A percentile compares a stretch with the other conserved stretches of the same genome.
phyloP scores from a whole-genome alignment of 2,113 vertebrate species.

The Sterna hirundo region DNA sequence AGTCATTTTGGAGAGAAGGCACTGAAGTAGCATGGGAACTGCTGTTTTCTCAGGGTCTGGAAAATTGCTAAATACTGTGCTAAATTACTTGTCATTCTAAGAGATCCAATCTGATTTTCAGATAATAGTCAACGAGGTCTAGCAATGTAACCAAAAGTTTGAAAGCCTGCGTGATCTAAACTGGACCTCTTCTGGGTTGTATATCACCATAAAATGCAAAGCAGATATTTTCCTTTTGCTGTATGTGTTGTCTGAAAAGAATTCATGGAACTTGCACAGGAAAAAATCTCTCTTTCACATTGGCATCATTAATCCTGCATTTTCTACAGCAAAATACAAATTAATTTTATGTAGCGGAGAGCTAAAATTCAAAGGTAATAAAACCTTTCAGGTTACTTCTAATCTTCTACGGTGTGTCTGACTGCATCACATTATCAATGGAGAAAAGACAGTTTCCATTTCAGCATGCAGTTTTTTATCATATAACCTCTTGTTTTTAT shows the following conservation, averaged over 20 bases:
- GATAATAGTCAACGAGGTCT: not conserved
- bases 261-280: not conserved
- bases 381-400: slow-evolving; percentile 17
- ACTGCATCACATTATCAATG: not conserved
- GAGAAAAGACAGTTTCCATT: slow-evolving; percentile 15
- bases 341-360: slow-evolving; percentile 38
- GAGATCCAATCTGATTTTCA: not conserved
- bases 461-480: not conserved
- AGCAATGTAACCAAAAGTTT: not conserved
- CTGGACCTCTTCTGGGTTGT: not conserved
- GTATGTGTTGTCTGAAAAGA: not conserved
- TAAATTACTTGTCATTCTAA: not conserved
- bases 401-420: not conserved
- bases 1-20: not conserved
- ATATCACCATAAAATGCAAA: not conserved
- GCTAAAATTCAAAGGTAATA: slow-evolving; percentile 26
- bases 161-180: not conserved
- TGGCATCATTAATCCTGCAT: slow-evolving; percentile 18
- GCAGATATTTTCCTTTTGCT: not conserved
- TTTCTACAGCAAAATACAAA: slow-evolving; percentile 52
- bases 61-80: not conserved
- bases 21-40: not conserved
- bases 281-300: not conserved
- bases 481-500: not conserved
- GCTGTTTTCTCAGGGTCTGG: not conserved